Evolutionary conservation across 1,140 invertebrate species (phyloP), one percentile per base, ranked within the genome.

Genomic region (Drosophila persimilis): DNA sequence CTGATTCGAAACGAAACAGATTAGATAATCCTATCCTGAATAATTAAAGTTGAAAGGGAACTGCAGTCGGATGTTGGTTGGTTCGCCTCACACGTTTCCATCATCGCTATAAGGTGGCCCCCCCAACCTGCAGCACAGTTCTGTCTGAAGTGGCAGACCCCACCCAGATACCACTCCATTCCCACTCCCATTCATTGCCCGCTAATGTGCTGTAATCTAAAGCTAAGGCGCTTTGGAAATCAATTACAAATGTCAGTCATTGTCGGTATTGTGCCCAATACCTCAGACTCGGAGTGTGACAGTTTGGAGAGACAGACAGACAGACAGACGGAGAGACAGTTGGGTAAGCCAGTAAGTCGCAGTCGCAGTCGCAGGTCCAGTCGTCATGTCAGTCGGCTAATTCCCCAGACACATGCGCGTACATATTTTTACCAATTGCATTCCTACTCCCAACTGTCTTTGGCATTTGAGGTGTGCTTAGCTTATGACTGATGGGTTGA

Each of bases 231-330:
- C 62, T 84, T 80, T 61, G 63, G 35, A 85, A 84, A 84, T 80
- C 80, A 84, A 85, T 84, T 84, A 85, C 72, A 80, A 85, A 79
- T 80, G 80, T 86, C 80, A 65, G 55, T 86, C 80, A 80, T 76
- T 70, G 63, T 57, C 66, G 64, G 47, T 69, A 69, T 80, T 79
- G 73, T 80, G 62, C 80, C 65, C 76, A 76, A 85, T 80, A 69
- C 56, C 78, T 31, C 35, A 46, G 35, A 39, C 35, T 3, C 35
- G 35, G 11, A 2, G 67, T 44, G 59, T 84, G 80, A 84, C 80
- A 84, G 63, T 86, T 84, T 85, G 58, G 76, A 78, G 72, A 46
- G 79, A 84, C 24, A 24, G 24, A 26, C 24, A 26, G 24, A 4
- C 24, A 24, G 24, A 24, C 24, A 24, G 24, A 5, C 24, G 55